Percentiles rank a stretch among this genome's conserved stretches.
Evolutionary conservation across 1,140 invertebrate genomes (phyloP).

Genomic region (Orchestia grillus): DNA sequence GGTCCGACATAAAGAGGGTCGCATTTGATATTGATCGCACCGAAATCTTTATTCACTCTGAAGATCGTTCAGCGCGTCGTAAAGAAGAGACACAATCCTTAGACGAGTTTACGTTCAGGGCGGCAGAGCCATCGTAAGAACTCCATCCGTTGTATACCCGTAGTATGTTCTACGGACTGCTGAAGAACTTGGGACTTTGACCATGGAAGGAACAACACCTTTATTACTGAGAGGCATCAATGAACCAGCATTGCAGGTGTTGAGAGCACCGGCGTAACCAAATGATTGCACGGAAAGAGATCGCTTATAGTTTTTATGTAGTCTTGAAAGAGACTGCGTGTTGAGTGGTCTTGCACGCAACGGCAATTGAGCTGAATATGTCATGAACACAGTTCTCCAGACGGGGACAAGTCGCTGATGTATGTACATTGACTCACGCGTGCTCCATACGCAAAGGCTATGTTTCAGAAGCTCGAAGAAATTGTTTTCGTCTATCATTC

Average conservation of each 20-base stretch:
- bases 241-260: neutral
- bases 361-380: neutral
- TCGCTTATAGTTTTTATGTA: slow-evolving; percentile 1
- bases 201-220: neutral
- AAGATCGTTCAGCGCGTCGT: neutral
- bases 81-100: neutral
- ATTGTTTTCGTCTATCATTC: neutral
- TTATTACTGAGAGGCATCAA: neutral
- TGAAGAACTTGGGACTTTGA: neutral
- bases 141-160: neutral
- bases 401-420: neutral
- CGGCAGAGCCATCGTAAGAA: neutral
- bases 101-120: neutral
- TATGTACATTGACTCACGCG: neutral
- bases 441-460: too few relatives aligned
- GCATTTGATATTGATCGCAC: neutral
- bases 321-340: neutral
- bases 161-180: neutral
- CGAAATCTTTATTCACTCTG: neutral
- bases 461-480: neutral
- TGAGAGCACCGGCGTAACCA: neutral
- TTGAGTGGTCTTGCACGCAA: neutral
- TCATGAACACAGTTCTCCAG: neutral
- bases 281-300: neutral
- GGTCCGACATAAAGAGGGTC: neutral